Evolutionary conservation across 1,140 invertebrate genomes (phyloP).

Genomic region (Tetraneura akinire): DNA sequence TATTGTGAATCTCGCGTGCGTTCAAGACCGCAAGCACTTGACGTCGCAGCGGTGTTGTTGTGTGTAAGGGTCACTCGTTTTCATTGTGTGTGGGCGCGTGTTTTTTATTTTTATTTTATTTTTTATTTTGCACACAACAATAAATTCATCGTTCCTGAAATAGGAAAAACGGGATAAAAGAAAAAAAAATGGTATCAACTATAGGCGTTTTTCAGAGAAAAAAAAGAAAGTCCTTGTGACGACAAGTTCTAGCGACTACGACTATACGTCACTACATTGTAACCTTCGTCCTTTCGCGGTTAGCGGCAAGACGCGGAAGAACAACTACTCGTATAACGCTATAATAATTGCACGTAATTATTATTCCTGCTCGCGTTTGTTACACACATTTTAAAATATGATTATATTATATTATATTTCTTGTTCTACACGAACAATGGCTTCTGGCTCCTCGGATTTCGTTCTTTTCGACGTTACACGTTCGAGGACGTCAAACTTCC

Average conservation of each 20-base stretch:
- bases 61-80: not conserved
- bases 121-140: slow-evolving; percentile 1
- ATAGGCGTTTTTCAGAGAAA: too few relatives aligned
- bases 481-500: slow-evolving; percentile 27
- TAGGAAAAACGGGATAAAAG: not conserved
- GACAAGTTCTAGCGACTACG: too few relatives aligned
- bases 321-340: too few relatives aligned
- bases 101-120: too few relatives aligned
- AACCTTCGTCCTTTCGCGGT: slow-evolving; percentile 7
- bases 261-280: too few relatives aligned
- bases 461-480: not conserved
- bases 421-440: not conserved
- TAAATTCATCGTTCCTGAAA: not conserved
- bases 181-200: not conserved
- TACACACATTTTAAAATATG: not conserved
- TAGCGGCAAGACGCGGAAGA: not conserved
- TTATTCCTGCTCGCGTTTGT: slow-evolving; percentile 13
- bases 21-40: not conserved
- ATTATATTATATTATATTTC: not conserved
- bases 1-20: not conserved
- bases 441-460: not conserved
- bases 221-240: not conserved
- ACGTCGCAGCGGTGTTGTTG: not conserved
- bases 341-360: slow-evolving; percentile 46
- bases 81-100: slow-evolving; percentile 19